A percentile compares a stretch with the other conserved stretches of the same genome.
Evolutionary conservation across 1,140 invertebrate species (phyloP).

Genomic region (Physella acuta): DNA sequence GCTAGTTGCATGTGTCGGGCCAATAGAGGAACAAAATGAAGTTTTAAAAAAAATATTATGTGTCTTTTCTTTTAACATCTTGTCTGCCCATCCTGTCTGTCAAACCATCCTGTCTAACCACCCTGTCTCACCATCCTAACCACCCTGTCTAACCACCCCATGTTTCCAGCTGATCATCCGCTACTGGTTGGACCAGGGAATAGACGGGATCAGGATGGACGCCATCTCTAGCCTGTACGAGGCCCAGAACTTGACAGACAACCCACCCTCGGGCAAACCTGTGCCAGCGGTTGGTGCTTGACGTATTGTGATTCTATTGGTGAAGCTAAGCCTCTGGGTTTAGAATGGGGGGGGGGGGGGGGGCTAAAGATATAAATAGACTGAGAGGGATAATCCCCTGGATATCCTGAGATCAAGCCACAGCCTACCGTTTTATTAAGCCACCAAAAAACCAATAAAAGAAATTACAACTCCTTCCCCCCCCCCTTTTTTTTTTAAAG

Average conservation of each 20-base stretch:
- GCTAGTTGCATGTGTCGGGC: background rate
- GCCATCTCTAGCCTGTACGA: slow-evolving; percentile 50
- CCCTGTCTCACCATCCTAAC: background rate
- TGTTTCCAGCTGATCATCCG: slow-evolving; percentile 40
- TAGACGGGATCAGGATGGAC: slow-evolving; percentile 54
- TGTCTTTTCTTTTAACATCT: slow-evolving; percentile 3
- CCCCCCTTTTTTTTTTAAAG: no score
- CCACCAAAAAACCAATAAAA: no score
- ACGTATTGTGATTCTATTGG: no score
- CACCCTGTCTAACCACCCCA: background rate
- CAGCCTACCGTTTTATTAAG: no score
- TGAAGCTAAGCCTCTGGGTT: no score
- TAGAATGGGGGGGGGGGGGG: no score
- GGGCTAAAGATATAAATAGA: no score
- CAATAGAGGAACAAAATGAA: background rate
- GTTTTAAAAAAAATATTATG: background rate
- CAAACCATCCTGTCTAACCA: background rate
- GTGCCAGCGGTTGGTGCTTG: slow-evolving; percentile 27
- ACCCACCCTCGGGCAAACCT: slow-evolving; percentile 25
- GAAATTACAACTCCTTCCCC: no score
- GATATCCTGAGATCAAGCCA: no score
- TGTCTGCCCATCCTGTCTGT: background rate
- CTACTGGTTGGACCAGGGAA: slow-evolving; percentile 56
- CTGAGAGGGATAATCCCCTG: no score
- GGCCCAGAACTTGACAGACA: slow-evolving; percentile 32